phyloP scores from a whole-genome alignment of 35 echinoderm and acorn worm species.

The Patiria miniata region DNA sequence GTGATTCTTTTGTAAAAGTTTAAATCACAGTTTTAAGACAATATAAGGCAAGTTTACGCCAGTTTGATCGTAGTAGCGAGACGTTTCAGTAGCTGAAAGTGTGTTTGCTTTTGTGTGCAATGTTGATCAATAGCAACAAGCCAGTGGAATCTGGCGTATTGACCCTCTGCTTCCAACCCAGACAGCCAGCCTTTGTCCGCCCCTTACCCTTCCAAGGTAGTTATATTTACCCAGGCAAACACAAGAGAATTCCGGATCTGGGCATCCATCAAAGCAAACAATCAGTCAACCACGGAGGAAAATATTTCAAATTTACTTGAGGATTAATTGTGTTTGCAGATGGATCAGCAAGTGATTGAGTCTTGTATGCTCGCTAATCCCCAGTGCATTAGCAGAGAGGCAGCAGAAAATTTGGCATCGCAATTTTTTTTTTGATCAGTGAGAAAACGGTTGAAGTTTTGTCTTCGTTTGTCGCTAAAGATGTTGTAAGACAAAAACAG shows the following conservation, averaged over 20 bases:
- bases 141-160: neutral
- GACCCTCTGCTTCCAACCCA: neutral
- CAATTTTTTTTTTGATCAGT: neutral
- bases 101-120: no score
- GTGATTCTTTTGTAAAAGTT: no score
- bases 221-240: constrained; percentile 3
- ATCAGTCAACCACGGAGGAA: neutral
- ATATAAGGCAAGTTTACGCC: no score
- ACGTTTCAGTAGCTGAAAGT: no score
- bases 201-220: neutral
- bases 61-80: no score
- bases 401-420: neutral
- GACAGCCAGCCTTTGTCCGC: neutral
- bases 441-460: neutral
- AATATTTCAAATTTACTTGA: constrained; percentile 27
- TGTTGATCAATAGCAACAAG: neutral
- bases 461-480: neutral
- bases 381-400: constrained; percentile 43
- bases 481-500: neutral
- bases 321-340: constrained; percentile 42
- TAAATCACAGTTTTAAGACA: no score
- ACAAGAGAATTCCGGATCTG: neutral
- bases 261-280: neutral
- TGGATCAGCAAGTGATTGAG: constrained; percentile 47
- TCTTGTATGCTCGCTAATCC: constrained; percentile 45